Evolutionary conservation across 2,888 invertebrate genomes (phyloP).

Genomic region (Lithophane semibrunnea): DNA sequence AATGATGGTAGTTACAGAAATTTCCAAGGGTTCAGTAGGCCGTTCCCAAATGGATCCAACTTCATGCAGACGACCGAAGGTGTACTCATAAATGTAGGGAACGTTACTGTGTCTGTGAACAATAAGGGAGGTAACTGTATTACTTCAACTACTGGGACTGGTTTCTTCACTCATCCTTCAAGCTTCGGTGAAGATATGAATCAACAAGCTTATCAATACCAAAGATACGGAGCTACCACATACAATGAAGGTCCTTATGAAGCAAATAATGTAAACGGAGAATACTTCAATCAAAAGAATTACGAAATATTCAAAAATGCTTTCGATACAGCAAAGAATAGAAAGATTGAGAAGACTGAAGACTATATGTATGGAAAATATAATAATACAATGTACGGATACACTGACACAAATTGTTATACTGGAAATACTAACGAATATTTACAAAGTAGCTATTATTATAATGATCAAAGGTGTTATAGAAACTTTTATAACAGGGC

Average conservation of each 20-base stretch:
- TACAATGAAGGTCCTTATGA: conserved; percentile 71
- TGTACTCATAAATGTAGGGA: conserved; percentile 93
- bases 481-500: conserved; percentile 84
- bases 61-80: conserved; percentile 89
- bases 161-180: conserved; percentile 86
- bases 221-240: conserved; percentile 69
- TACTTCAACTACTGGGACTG: conserved; percentile 91
- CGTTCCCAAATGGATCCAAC: conserved; percentile 87
- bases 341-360: conserved; percentile 76
- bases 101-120: conserved; percentile 94
- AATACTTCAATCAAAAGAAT: conserved; percentile 88
- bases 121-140: conserved; percentile 93
- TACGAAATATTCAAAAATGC: conserved; percentile 91
- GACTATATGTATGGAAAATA: conserved; percentile 75
- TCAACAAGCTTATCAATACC: conserved; percentile 77
- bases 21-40: conserved; percentile 85
- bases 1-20: conserved; percentile 84
- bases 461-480: conserved; percentile 84
- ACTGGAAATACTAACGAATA: conserved; percentile 75
- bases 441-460: conserved; percentile 80
- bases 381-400: conserved; percentile 75
- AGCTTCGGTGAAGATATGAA: conserved; percentile 81
- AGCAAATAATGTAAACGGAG: conserved; percentile 70
- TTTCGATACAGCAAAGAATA: conserved; percentile 87
- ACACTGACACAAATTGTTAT: conserved; percentile 79